Evolutionary conservation across 2,888 invertebrate genomes (phyloP), one percentile per base, ranked within the genome.

Genomic region (Vanessa cardui): DNA sequence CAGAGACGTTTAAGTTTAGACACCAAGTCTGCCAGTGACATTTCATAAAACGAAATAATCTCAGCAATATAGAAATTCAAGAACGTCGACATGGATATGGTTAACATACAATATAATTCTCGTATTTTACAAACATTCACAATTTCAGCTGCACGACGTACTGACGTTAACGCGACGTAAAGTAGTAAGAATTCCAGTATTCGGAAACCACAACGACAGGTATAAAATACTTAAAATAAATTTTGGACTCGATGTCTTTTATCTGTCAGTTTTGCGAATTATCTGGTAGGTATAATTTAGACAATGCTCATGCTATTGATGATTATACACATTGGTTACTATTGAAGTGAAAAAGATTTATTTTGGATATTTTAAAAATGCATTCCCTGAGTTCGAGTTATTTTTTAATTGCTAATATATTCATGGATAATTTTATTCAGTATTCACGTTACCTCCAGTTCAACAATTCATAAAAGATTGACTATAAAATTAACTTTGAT

Each of bases 121-220:
- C 52, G 31, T 31, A 54, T 54, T 54, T 54, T 54, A 16, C 31
- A 54, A 54, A 54, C 56, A 58, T 47, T 47, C 20, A 47, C 20
- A 21, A 46, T 31, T 46, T 62, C 54, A 56, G 12, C 44, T 8
- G 47, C 20, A 9, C 20, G 33, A 56, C 33, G 20, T 56, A 16
- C 31, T 56, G 56, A 64, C 47, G 47, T 49, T 56, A 58, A 49
- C 45, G 46, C 47, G 47, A 21, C 16, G 39, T 58, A n/a, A 56
- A 63, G 63, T 58, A 58, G 26, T 21, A 58, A 58, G 58, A 64
- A 64, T 58, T 49, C 21, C 44, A 44, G 26, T 64, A 47, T 64
- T 47, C 58, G 47, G 31, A 31, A 63, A 49, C 21, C 47, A 49
- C 64, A 58, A 63, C 47, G 58, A 44, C n/a, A 44, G 7, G 39